A percentile compares a stretch with the other conserved stretches of the same genome.
phyloP scores from a whole-genome alignment of 2,888 invertebrate genomes.

The Rhodophaea formosa region DNA sequence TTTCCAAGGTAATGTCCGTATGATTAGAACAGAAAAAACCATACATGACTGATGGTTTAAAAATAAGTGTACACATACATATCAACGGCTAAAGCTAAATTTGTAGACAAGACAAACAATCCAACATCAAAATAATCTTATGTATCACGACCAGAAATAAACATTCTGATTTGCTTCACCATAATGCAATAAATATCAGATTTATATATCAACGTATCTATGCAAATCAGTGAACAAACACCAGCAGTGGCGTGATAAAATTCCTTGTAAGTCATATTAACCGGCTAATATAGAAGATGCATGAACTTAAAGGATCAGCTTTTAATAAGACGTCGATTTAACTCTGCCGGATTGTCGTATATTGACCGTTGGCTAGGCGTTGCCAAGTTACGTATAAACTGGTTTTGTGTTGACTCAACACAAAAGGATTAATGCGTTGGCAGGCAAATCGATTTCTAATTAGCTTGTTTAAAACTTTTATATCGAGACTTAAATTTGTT shows the following conservation, averaged over 20 bases:
- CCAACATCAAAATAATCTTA: background rate
- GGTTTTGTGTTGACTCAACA: conserved; percentile 50
- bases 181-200: conserved; percentile 1
- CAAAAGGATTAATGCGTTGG: conserved; percentile 35
- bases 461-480: conserved; percentile 6
- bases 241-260: conserved; percentile 40
- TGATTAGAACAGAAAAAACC: no score
- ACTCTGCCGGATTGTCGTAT: conserved; percentile 44
- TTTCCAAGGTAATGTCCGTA: no score
- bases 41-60: no score
- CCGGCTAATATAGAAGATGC: background rate
- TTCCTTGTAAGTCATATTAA: conserved; percentile 29
- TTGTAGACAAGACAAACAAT: background rate
- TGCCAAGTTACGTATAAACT: conserved; percentile 42
- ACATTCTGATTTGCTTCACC: background rate
- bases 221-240: conserved; percentile 17
- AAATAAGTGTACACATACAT: no score
- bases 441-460: conserved; percentile 19
- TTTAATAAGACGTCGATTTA: conserved; percentile 26
- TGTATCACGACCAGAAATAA: background rate
- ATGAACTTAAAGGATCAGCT: background rate
- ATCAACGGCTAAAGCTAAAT: no score
- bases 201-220: conserved; percentile 9
- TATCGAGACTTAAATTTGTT: background rate
- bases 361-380: conserved; percentile 40